Evolutionary conservation across 2,113 vertebrate species (phyloP), one percentile per base, ranked within the genome.

Genomic region (Cyanoliseus patagonus): DNA sequence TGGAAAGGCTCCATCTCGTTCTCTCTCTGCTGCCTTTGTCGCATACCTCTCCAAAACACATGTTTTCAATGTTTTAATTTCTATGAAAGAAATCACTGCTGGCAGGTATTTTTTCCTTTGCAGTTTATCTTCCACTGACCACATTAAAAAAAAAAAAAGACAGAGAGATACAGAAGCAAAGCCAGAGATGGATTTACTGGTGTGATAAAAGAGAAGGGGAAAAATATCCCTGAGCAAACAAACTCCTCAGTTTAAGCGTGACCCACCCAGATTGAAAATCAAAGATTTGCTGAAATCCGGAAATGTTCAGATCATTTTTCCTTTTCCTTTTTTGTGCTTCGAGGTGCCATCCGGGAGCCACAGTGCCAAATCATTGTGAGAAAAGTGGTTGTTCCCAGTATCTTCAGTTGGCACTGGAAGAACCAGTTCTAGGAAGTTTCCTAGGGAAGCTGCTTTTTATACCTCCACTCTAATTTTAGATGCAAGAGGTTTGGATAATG

Each of bases 401-500:
- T 83, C 64, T 94, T 94, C 19, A 25, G 30, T 5, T 94, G 86
- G 94, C 83, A 64, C 24, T 2, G 2, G 73, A 94, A 93, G 61
- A n/a, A 86, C 11, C 81, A 93, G 82, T 92, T 94, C 95, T 90
- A 92, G 89, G 85, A 94, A 95, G 47, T 73, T 49, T 95, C 63
- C 44, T 63, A 81, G 91, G 27, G 78, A 94, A 88, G 51, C 7
- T 77, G 35, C 76, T 93, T 94, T 91, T 91, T 77, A 93, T 91
- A 93, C 61, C 44, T 72, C 64, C 3, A 3, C 17, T 94, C 83
- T 94, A 95, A 94, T 90, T 96, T 93, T 95, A 94, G 70, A 76
- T n/a, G 80, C 25, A 75, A 88, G 46, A 77, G 5, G 1, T 52
- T 87, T 83, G 33, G 46, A 73, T 67, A 83, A 67, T 27, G 39